Base-by-base conservation (phyloP, 2,113 vertebrate species). In the Chelonoidis abingdonii region DNA sequence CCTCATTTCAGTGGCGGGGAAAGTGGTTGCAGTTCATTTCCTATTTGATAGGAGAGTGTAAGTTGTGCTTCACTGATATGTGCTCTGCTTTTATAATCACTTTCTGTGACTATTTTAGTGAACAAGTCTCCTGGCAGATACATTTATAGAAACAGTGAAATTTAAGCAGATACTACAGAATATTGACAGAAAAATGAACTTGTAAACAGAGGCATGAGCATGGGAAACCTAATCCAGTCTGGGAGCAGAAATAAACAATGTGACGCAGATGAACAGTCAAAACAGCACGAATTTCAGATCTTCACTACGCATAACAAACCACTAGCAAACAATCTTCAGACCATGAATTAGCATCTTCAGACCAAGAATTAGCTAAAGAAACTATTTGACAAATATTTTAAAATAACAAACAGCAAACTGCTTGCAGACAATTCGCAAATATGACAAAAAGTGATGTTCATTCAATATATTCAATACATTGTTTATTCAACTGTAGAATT, bases 181-280 rank as follows among this genome's bases (percentile, higher is more conserved):
- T 86, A 65, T 79, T 21, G 83, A 29, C 6, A 41, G 27, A 59
- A 83, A 83, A 59, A 14, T 44, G 14, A 19, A 31, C 38, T 83
- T 44, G 81, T 44, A 59, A 57, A 59, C 25, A 83, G 14, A 47
- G 17, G 25, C 22, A 44, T 19, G 27, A 11, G 24, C 38, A 57
- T 29, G 14, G 25, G 16, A 44, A 44, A 83, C 54, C 19, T 72
- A 38, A 72, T 56, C 27, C 88, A 88, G 84, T 11, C 13, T 80
- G 47, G 44, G 62, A 86, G 89, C 1, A 86, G 50, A 92, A 93
- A 44, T 59, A 87, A 92, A 47, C 38, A 87, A 49, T 78, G n/a
- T 84, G 89, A 3, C 1, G 3, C 47, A 3, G 29, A 13, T 38
- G 47, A 86, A 62, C 5, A 80, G 44, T 19, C 52, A 89, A 52